Evolutionary conservation across 1,140 invertebrate species (phyloP).

Genomic region (Meloidogyne exigua): DNA sequence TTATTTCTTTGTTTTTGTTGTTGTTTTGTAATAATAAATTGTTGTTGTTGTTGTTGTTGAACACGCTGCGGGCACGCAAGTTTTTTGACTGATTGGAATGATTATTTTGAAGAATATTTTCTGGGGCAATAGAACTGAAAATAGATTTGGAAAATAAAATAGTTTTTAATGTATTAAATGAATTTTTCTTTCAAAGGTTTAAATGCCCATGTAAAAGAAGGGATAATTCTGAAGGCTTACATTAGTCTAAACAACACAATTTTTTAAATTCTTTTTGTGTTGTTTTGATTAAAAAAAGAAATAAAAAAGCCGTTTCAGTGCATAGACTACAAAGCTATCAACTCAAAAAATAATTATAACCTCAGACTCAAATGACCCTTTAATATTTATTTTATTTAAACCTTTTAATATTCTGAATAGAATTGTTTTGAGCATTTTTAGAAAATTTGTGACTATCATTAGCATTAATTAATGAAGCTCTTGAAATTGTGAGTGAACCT

Average conservation of each 20-base stretch:
- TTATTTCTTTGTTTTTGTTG: conserved; percentile 7
- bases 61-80: conserved; percentile 56
- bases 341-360: too few species aligned
- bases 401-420: background rate
- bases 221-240: too few species aligned
- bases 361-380: too few species aligned
- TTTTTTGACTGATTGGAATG: conserved; percentile 52
- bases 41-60: conserved; percentile 16
- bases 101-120: conserved; percentile 10
- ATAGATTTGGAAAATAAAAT: background rate
- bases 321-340: too few species aligned
- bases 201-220: too few species aligned
- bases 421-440: background rate
- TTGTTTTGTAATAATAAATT: background rate
- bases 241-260: too few species aligned
- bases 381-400: too few species aligned
- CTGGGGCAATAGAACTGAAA: conserved; percentile 6
- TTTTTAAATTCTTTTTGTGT: too few species aligned
- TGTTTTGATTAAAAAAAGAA: too few species aligned
- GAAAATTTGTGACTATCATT: background rate
- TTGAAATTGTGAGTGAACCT: background rate
- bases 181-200: too few species aligned
- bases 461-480: background rate
- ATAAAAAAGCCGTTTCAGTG: too few species aligned
- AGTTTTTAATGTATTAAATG: too few species aligned